phyloP scores from a whole-genome alignment of 2,113 vertebrate genomes.

The Gila orcuttii region DNA sequence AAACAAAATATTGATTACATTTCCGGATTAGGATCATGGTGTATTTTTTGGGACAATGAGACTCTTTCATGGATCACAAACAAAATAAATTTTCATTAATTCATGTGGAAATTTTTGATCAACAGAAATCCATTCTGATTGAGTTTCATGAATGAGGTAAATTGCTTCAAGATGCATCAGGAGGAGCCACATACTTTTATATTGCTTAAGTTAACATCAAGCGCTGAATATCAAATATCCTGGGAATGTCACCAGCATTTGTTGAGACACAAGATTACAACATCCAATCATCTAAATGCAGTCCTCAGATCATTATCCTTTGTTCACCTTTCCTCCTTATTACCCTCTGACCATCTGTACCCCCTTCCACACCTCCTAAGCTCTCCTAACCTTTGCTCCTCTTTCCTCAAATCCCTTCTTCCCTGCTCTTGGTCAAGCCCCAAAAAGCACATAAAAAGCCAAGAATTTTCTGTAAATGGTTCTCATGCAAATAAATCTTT shows the following conservation, averaged over 20 bases:
- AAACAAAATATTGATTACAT: background rate
- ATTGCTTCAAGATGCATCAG: background rate
- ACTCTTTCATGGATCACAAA: background rate
- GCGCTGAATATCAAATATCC: background rate
- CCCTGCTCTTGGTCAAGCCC: background rate
- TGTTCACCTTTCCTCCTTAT: background rate
- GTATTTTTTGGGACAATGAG: background rate
- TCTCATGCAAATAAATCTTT: too few species aligned
- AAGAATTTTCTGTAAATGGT: background rate
- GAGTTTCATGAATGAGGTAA: background rate
- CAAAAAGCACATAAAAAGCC: background rate
- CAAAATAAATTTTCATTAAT: background rate
- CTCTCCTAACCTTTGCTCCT: background rate
- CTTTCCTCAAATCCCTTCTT: background rate
- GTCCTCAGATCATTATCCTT: constrained; percentile 11
- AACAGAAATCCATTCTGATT: background rate
- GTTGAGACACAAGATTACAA: background rate
- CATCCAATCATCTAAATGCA: background rate
- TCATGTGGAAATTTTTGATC: background rate
- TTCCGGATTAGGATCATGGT: background rate
- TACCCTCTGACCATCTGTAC: constrained; percentile 13
- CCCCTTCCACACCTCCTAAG: background rate
- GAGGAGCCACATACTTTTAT: background rate
- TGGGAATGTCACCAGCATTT: background rate
- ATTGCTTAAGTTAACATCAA: background rate